Evolutionary conservation across 2,113 vertebrate genomes (phyloP).

Genomic region (Seriola rivoliana): DNA sequence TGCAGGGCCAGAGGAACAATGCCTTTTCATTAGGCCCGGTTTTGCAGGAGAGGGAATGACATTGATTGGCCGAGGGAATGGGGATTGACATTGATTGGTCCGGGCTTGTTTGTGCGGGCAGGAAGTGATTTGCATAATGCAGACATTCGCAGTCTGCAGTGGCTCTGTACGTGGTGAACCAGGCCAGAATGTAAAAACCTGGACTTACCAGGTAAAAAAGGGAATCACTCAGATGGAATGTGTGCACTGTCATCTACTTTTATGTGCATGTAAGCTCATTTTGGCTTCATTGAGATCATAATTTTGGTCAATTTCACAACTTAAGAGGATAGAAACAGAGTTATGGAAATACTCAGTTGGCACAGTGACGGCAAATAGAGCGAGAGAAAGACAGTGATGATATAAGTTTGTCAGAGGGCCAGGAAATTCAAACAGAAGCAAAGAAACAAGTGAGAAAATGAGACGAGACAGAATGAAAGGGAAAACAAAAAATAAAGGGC

Average conservation of each 20-base stretch:
- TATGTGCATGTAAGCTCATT: constrained; percentile 15
- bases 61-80: constrained; percentile 82
- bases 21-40: constrained; percentile 73
- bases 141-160: constrained; percentile 77
- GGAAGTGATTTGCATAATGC: constrained; percentile 83
- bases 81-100: constrained; percentile 85
- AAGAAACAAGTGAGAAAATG: constrained; percentile 1
- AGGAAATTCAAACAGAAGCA: constrained; percentile 4
- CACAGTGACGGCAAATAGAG: not conserved
- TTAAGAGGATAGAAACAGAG: not conserved
- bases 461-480: constrained; percentile 1
- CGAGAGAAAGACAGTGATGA: not conserved
- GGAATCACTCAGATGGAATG: constrained; percentile 24
- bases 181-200: constrained; percentile 67
- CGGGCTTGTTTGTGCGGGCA: constrained; percentile 79
- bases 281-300: constrained; percentile 1
- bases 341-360: not conserved
- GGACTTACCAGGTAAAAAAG: constrained; percentile 38
- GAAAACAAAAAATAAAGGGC: not conserved
- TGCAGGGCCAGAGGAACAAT: constrained; percentile 70
- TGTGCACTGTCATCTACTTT: constrained; percentile 3
- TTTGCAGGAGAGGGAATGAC: constrained; percentile 76
- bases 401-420: not conserved
- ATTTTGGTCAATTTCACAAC: constrained; percentile 24
- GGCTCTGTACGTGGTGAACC: constrained; percentile 53